Conservation (phyloP, 53 echinoderm and acorn worm species). For the Antedon mediterranea region DNA sequence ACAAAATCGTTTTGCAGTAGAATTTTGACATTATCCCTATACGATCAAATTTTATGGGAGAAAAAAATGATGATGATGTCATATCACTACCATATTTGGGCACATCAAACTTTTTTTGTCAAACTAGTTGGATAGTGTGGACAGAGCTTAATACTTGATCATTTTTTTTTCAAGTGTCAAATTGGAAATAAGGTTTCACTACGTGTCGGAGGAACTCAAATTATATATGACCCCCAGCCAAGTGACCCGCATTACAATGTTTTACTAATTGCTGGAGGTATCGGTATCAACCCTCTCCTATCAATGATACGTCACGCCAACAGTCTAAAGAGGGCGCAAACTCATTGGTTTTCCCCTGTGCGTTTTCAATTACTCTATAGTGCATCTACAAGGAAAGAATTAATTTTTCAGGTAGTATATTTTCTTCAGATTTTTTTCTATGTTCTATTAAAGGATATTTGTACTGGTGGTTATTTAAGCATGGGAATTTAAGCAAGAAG, state of each 20-base stretch:
- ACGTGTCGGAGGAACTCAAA: slow-evolving; percentile 75
- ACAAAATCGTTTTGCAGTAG: too few species aligned
- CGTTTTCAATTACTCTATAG: slow-evolving; percentile 59
- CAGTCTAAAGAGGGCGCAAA: slow-evolving; percentile 35
- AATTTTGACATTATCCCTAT: too few species aligned
- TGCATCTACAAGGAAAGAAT: slow-evolving; percentile 45
- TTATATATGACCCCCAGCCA: slow-evolving; percentile 59
- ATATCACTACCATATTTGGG: too few species aligned
- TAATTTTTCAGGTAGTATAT: slow-evolving; percentile 59
- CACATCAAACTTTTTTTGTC: too few species aligned
- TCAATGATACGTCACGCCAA: slow-evolving; percentile 54
- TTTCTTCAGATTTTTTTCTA: not conserved
- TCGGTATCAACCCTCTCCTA: slow-evolving; percentile 81
- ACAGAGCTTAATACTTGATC: not conserved
- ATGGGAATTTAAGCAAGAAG: too few species aligned
- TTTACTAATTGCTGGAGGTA: slow-evolving; percentile 90
- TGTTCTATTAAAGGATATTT: too few species aligned
- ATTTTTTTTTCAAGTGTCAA: slow-evolving; percentile 38
- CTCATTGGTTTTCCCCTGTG: slow-evolving; percentile 19
- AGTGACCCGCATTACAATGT: slow-evolving; percentile 50
- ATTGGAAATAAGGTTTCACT: slow-evolving; percentile 52
- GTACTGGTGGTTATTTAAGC: too few species aligned
- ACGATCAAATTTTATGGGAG: too few species aligned
- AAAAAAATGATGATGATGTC: too few species aligned
- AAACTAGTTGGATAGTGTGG: too few species aligned